These are phyloP conservation scores for Cheirogaleus medius DNA, from an alignment of 2,113 vertebrate species.

Conservation along the genomic window DNA sequence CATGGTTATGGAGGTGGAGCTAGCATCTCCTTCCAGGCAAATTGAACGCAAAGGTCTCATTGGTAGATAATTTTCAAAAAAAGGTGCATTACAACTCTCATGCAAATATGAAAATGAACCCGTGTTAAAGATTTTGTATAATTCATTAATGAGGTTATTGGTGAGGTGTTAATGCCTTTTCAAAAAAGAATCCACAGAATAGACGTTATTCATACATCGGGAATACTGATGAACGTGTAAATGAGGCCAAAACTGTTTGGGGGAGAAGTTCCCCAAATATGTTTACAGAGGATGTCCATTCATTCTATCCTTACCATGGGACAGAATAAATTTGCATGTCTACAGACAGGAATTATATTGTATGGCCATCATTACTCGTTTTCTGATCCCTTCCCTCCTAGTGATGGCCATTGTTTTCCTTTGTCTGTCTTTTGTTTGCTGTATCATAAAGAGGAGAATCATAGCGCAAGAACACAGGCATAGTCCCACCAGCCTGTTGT, in stretches of 20 bases:
- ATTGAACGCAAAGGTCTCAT: neutral
- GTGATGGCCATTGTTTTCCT: too few relatives aligned
- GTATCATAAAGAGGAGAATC: too few relatives aligned
- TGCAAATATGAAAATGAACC: neutral
- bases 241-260: neutral
- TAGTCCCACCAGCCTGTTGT: too few relatives aligned
- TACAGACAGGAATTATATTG: neutral
- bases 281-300: neutral
- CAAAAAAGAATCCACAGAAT: neutral
- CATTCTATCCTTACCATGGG: neutral
- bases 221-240: neutral
- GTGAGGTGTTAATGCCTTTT: neutral
- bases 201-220: neutral
- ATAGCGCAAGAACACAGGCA: too few relatives aligned
- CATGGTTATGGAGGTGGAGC: neutral
- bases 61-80: neutral
- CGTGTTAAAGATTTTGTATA: neutral
- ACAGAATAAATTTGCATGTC: neutral
- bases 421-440: too few relatives aligned
- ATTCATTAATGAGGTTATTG: neutral
- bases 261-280: neutral
- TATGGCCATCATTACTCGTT: neutral
- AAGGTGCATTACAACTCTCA: neutral
- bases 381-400: too few relatives aligned
- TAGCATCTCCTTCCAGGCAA: neutral